Evolutionary conservation across 2,888 invertebrate genomes (phyloP).

Genomic region (Trisateles emortualis): DNA sequence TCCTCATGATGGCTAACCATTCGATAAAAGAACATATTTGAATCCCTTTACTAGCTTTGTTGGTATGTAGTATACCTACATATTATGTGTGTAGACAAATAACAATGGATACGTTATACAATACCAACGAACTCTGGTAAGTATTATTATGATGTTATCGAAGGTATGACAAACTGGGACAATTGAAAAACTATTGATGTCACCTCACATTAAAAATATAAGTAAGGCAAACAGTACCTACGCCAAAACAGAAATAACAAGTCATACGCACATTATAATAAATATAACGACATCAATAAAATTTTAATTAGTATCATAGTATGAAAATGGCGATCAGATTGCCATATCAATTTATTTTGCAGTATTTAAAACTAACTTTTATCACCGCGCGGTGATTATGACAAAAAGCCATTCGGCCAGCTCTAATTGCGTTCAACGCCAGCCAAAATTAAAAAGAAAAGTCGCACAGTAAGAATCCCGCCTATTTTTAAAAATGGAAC

Average conservation of each 20-base stretch:
- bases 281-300: conserved; percentile 34
- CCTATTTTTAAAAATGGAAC: conserved; percentile 86
- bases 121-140: no score
- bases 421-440: conserved; percentile 85
- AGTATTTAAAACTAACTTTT: conserved; percentile 68
- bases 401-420: conserved; percentile 77
- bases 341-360: conserved; percentile 65
- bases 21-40: no score
- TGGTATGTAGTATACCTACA: no score
- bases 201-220: conserved; percentile 21
- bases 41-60: no score
- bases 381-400: conserved; percentile 70
- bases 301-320: conserved; percentile 51
- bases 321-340: conserved; percentile 52
- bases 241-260: conserved; percentile 20
- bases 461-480: conserved; percentile 84
- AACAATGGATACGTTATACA: no score
- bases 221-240: conserved; percentile 6
- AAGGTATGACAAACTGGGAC: no score
- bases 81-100: no score
- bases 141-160: no score
- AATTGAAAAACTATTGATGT: conserved; percentile 17
- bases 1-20: no score
- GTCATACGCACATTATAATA: conserved; percentile 28
- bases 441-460: conserved; percentile 85